Percentiles rank a stretch among this genome's conserved stretches.
phyloP scores from a whole-genome alignment of 1,140 invertebrate genomes.

The Chlorops oryzae region DNA sequence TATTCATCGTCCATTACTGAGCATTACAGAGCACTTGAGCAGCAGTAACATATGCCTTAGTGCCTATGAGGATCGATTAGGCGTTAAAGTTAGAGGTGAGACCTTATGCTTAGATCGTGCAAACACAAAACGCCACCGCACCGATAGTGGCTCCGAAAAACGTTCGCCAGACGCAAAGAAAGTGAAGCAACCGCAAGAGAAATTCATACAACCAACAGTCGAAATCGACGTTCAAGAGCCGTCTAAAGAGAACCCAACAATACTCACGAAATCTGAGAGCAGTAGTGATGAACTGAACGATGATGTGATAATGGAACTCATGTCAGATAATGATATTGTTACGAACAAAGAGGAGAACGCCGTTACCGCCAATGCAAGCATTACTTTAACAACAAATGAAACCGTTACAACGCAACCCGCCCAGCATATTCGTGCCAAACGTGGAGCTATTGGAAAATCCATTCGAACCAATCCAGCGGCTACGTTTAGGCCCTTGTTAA shows the following conservation, averaged over 20 bases:
- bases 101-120: conserved; percentile 15
- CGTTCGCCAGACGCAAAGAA: conserved; percentile 47
- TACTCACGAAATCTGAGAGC: conserved; percentile 24
- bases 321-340: not conserved
- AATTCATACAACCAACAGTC: conserved; percentile 6
- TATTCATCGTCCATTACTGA: conserved; percentile 64
- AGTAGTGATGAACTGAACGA: conserved; percentile 34
- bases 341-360: not conserved
- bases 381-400: conserved; percentile 20
- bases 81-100: conserved; percentile 53
- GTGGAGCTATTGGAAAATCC: too few relatives aligned
- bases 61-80: conserved; percentile 63
- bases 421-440: too few relatives aligned
- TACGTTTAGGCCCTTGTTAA: conserved; percentile 39
- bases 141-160: conserved; percentile 52
- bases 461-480: too few relatives aligned
- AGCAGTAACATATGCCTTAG: conserved; percentile 68
- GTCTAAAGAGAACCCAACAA: not conserved
- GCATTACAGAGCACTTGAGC: conserved; percentile 66
- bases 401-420: conserved; percentile 10
- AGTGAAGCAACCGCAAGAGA: conserved; percentile 13
- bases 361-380: conserved; percentile 6
- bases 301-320: conserved; percentile 13
- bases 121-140: conserved; percentile 51
- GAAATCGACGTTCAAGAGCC: not conserved